phyloP scores from a whole-genome alignment of 2,888 invertebrate genomes.

The Nasonovia ribisnigri region DNA sequence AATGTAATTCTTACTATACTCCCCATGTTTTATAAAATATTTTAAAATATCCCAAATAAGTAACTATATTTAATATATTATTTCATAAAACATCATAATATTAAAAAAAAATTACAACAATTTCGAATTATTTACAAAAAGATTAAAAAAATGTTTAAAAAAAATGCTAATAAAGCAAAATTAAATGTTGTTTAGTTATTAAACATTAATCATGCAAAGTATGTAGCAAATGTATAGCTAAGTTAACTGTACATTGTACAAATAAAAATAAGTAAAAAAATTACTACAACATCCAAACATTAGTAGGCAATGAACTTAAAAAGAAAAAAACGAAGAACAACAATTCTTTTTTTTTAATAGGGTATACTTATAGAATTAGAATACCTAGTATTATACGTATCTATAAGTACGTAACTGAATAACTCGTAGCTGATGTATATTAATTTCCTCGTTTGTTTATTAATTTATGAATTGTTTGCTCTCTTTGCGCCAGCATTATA shows the following conservation, averaged over 20 bases:
- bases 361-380: background rate
- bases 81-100: background rate
- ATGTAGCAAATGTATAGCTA: background rate
- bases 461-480: background rate
- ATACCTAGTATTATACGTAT: background rate
- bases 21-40: background rate
- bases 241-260: background rate
- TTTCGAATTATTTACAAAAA: background rate
- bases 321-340: background rate
- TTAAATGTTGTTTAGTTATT: background rate
- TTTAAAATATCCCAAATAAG: background rate
- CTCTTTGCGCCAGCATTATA: background rate
- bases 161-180: no score
- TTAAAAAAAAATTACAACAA: background rate
- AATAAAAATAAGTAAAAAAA: background rate
- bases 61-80: no score
- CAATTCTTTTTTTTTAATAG: background rate
- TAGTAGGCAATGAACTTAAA: background rate
- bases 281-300: background rate
- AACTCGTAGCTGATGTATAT: background rate
- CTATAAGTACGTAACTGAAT: background rate
- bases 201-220: background rate
- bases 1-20: background rate
- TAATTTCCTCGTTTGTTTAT: background rate
- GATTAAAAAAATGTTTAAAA: background rate